Evolutionary conservation across 2,888 invertebrate species (phyloP), one percentile per base, ranked within the genome.

Genomic region (Sylvicola cinctus): DNA sequence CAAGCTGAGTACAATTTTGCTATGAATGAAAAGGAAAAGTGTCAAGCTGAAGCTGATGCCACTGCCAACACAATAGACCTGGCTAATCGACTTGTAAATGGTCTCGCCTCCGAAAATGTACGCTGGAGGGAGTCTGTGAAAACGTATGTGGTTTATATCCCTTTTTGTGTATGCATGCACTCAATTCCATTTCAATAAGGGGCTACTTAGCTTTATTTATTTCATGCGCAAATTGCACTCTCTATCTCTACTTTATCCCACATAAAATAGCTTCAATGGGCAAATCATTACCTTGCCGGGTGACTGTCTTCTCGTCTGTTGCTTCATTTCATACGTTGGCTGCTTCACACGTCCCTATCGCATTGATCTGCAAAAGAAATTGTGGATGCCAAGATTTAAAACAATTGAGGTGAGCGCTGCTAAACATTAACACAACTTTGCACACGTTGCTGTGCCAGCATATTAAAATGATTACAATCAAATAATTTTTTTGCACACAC

Each of bases 311-410:
- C 56, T 91, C 16, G 75, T 87, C 23, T 81, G 88, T 0, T 88
- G 91, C 10, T 93, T 93, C 55, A 80, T 93, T 35, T 91, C 91
- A 0, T 93, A 93, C 52, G 81, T 90, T 20, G 93, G 93, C 2
- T 88, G 88, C 50, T 93, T 93, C 55, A 87, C 83, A 17, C 74
- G 80, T 40, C 66, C 68, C 32, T 93, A 91, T 51, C 65, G 93
- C 32, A 49, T 64, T 15, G 78, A 84, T 45, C 65, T 93, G 34
- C 66, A 85, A 49, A 62, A 80, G 10, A 70, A 76, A 16, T 65
- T 72, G 48, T 88, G 88, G 87, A 50, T 79, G 41, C 88, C 90
- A 1, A 74, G 66, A 41, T 63, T 93, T n/a, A 65, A 65, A 33
- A 68, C 65, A 36, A 62, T 76, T 26, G 60, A 71, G 43, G 72